phyloP scores from a whole-genome alignment of 2,113 vertebrate species.

The Ailuropoda melanoleuca region DNA sequence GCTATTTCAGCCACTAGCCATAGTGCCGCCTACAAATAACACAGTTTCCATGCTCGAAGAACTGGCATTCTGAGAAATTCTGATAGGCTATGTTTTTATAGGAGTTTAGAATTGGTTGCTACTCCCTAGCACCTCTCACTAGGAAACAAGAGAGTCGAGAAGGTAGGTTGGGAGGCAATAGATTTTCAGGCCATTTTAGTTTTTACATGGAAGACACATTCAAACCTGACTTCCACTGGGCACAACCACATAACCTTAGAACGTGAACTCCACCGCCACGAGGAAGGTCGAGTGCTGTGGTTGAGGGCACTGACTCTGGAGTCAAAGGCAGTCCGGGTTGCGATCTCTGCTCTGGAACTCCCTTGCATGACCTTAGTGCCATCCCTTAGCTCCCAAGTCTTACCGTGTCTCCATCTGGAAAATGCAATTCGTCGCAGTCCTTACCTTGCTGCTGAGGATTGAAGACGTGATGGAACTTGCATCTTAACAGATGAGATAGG shows the following conservation, averaged over 20 bases:
- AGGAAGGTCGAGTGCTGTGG: too few relatives aligned
- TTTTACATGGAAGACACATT: background rate
- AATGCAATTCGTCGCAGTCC: background rate
- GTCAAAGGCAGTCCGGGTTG: background rate
- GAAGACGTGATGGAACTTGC: background rate
- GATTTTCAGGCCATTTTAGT: background rate
- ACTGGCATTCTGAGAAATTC: background rate
- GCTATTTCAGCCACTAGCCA: background rate
- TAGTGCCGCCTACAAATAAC: background rate
- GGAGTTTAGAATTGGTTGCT: background rate
- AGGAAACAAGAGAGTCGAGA: background rate
- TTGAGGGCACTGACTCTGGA: background rate
- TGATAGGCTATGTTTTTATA: background rate
- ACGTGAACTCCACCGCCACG: fast-evolving
- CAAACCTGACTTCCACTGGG: background rate
- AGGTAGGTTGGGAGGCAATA: background rate
- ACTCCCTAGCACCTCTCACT: background rate
- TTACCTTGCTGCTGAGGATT: background rate
- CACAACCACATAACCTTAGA: background rate
- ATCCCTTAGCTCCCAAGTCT: background rate
- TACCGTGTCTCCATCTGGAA: background rate
- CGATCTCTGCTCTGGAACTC: background rate
- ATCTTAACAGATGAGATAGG: background rate
- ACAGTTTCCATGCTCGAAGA: background rate
- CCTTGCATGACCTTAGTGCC: too few relatives aligned